A percentile compares a stretch with the other conserved stretches of the same genome.
phyloP scores from a whole-genome alignment of 2,113 vertebrate species.

The Alouatta palliata region DNA sequence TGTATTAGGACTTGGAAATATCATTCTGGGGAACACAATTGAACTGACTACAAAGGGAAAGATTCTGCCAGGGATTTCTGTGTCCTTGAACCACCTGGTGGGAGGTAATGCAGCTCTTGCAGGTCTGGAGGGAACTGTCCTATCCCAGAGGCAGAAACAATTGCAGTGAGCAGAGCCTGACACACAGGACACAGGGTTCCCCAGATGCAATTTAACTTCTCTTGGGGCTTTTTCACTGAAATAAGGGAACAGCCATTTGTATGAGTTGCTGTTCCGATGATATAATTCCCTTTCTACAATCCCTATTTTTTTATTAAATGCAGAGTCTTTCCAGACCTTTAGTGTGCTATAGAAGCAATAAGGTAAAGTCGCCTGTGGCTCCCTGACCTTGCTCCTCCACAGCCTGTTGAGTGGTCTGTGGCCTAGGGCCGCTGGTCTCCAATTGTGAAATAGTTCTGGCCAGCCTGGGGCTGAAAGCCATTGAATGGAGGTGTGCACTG shows the following conservation, averaged over 20 bases:
- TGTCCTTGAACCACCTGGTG: too few relatives aligned
- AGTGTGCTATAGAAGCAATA: too few relatives aligned
- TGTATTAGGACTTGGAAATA: background rate
- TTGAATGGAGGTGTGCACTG: rapidly evolving
- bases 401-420: background rate
- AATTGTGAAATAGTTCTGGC: background rate
- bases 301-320: background rate
- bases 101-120: rapidly evolving
- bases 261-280: background rate
- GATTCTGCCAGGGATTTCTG: background rate
- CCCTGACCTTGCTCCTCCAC: too few relatives aligned
- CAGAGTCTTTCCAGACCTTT: background rate
- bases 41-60: background rate
- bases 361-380: background rate
- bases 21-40: rapidly evolving
- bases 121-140: too few relatives aligned
- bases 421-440: rapidly evolving
- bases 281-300: background rate
- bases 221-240: background rate
- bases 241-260: background rate
- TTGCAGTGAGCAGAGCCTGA: background rate
- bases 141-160: background rate
- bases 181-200: too few relatives aligned
- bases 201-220: background rate
- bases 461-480: too few relatives aligned